Percentiles rank a stretch among this genome's conserved stretches.
Evolutionary conservation across 2,797 vertebrate species (phyloP).

Genomic region (Varecia variegata): DNA sequence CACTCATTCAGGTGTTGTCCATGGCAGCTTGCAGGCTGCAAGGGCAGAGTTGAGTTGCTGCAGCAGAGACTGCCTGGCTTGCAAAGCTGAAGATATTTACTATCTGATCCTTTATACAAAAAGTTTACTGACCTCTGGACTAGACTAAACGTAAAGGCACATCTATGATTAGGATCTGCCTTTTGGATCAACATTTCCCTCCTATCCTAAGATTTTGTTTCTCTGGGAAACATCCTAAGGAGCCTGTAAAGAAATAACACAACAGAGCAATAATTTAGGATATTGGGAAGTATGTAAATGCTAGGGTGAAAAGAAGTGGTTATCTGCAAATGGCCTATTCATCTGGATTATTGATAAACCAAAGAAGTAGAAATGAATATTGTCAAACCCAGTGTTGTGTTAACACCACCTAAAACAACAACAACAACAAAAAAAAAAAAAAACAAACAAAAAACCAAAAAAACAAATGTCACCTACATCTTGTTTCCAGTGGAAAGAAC

Average conservation of each 20-base stretch:
- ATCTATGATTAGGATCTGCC: not conserved
- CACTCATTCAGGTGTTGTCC: not conserved
- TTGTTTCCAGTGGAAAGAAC: not conserved
- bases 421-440: not conserved
- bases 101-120: not conserved
- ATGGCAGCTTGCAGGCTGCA: not conserved
- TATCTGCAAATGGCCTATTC: not conserved
- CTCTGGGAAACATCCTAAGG: not conserved
- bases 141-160: constrained; percentile 2
- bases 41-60: not conserved
- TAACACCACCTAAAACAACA: not conserved
- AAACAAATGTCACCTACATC: not conserved
- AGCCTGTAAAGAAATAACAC: not conserved
- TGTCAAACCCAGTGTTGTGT: not conserved
- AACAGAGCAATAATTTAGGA: not conserved
- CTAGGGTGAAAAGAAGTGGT: not conserved
- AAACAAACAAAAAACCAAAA: too few relatives aligned
- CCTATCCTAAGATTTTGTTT: constrained; percentile 36
- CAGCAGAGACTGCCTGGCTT: not conserved
- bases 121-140: not conserved
- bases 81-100: not conserved
- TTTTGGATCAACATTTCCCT: not conserved
- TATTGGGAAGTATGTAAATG: not conserved
- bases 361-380: not conserved
- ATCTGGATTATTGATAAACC: not conserved